phyloP scores from a whole-genome alignment of 2,797 vertebrate species.

The Danio albolineatus region DNA sequence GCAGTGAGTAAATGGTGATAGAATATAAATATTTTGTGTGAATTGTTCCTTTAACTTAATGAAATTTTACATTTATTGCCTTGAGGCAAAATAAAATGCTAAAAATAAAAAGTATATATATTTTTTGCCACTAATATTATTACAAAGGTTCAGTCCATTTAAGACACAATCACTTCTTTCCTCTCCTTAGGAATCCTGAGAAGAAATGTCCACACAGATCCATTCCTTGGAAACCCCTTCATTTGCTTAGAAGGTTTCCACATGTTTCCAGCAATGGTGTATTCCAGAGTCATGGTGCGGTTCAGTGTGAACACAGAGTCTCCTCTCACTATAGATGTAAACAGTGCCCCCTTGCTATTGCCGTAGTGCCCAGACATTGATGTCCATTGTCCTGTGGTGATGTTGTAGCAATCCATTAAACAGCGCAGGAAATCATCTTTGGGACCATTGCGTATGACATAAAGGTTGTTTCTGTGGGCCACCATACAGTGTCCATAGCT shows the following conservation, averaged over 20 bases:
- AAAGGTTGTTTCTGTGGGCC: slow-evolving; percentile 89
- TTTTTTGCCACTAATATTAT: not conserved
- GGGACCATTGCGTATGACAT: slow-evolving; percentile 90
- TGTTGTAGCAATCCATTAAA: slow-evolving; percentile 89
- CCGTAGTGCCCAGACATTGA: slow-evolving; percentile 87
- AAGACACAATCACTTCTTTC: not conserved
- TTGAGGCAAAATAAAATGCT: not conserved
- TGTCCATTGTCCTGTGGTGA: slow-evolving; percentile 88
- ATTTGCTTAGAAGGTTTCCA: slow-evolving; percentile 85
- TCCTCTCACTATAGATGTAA: slow-evolving; percentile 85
- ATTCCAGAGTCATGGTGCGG: slow-evolving; percentile 85
- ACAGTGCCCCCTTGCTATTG: slow-evolving; percentile 92
- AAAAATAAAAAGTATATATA: not conserved
- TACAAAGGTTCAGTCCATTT: not conserved
- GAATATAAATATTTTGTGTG: not conserved
- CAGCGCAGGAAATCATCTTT: slow-evolving; percentile 90
- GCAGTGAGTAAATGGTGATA: not conserved
- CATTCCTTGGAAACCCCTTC: slow-evolving; percentile 87
- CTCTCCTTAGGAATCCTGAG: slow-evolving; percentile 81
- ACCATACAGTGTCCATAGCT: slow-evolving; percentile 95
- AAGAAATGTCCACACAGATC: slow-evolving; percentile 90
- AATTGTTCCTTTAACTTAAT: not conserved
- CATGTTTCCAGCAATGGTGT: slow-evolving; percentile 78
- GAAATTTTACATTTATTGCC: no score
- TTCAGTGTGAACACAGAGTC: slow-evolving; percentile 92